These are phyloP conservation scores for Myotis planiceps DNA, from an alignment of 2,797 vertebrate genomes.

Conservation along the genomic window DNA sequence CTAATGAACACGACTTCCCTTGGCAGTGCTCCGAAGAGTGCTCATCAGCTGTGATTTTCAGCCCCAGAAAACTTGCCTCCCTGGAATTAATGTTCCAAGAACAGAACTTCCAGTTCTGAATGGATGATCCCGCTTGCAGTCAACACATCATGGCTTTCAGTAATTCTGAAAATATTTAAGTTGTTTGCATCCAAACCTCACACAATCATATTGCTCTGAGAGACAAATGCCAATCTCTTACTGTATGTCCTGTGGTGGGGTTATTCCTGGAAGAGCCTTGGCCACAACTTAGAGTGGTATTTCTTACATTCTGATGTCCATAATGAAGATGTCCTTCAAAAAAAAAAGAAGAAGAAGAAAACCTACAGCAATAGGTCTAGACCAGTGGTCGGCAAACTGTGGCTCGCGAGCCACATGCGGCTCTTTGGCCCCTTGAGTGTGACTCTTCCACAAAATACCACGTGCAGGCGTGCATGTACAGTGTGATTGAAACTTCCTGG, in stretches of 20 bases:
- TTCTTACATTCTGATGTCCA: not conserved
- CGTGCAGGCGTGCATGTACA: too few relatives aligned
- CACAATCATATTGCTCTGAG: not conserved
- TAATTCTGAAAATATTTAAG: not conserved
- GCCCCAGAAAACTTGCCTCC: not conserved
- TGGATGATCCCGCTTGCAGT: slow-evolving; percentile 7
- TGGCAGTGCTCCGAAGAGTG: not conserved
- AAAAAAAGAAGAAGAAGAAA: not conserved
- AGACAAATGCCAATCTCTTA: not conserved
- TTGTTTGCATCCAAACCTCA: not conserved
- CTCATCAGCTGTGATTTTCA: not conserved
- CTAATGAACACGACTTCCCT: not conserved
- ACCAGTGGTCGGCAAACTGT: too few relatives aligned
- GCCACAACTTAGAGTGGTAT: not conserved
- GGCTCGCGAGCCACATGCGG: too few relatives aligned
- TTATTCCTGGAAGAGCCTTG: not conserved
- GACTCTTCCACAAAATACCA: too few relatives aligned
- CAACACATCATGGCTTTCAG: not conserved
- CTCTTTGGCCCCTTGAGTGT: too few relatives aligned
- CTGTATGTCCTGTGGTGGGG: not conserved
- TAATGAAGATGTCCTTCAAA: not conserved
- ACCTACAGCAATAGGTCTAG: not conserved
- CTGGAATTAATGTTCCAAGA: not conserved
- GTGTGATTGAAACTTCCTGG: too few relatives aligned
- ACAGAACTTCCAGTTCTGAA: not conserved